Percentiles rank a stretch among this genome's conserved stretches.
These are phyloP conservation scores for Acromyrmex charruanus DNA, from an alignment of 1,140 invertebrate species.

Conservation along the genomic window DNA sequence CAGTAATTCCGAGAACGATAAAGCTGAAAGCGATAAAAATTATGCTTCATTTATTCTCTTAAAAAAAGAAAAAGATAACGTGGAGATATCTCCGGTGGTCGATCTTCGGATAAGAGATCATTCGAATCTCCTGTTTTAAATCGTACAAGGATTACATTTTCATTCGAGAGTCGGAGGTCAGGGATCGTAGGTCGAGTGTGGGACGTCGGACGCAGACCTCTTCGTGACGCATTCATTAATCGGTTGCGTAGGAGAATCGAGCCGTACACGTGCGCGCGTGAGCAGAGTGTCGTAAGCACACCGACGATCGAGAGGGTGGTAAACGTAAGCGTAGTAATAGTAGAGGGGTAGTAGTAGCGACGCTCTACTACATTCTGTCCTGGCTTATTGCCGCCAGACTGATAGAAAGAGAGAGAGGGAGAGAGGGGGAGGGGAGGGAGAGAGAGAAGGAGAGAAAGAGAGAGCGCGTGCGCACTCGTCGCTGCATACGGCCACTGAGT, in stretches of 20 bases:
- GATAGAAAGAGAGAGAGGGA: neutral
- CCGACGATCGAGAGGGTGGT: conserved; percentile 31
- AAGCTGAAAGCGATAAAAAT: neutral
- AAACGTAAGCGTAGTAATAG: conserved; percentile 66
- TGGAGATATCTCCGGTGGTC: neutral
- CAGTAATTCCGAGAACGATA: neutral
- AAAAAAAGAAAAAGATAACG: neutral
- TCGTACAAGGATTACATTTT: neutral
- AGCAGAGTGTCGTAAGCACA: conserved; percentile 50
- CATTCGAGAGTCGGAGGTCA: neutral
- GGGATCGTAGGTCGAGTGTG: conserved; percentile 17
- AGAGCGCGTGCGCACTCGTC: conserved; percentile 69
- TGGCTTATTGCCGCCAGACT: conserved; percentile 46
- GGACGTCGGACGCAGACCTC: conserved; percentile 43
- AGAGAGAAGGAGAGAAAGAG: conserved; percentile 7
- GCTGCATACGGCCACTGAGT: conserved; percentile 77
- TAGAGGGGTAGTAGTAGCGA: conserved; percentile 30
- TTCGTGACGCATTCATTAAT: conserved; percentile 75
- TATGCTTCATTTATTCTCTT: neutral
- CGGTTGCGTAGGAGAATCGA: conserved; percentile 69
- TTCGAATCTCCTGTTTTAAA: neutral
- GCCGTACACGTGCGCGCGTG: conserved; percentile 52
- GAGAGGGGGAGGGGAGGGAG: neutral
- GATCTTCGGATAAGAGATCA: neutral
- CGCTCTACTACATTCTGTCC: conserved; percentile 26